Evolutionary conservation across 2,113 vertebrate genomes (phyloP).

Genomic region (Falco punctatus): DNA sequence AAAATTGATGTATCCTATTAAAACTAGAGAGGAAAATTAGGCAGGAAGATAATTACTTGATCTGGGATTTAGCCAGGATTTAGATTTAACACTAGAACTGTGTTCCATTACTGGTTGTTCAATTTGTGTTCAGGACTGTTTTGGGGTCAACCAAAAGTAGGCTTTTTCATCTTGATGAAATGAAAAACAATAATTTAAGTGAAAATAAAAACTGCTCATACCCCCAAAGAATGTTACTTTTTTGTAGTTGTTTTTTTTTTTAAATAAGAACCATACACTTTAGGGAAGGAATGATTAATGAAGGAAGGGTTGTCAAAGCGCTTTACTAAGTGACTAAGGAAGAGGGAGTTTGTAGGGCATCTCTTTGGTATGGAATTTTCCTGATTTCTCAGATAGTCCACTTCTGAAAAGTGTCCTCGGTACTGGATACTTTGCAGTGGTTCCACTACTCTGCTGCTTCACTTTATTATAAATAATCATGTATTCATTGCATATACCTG

Average conservation of each 20-base stretch:
- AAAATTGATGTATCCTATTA: neutral
- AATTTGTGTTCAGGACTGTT: neutral
- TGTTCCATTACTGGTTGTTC: neutral
- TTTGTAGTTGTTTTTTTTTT: neutral
- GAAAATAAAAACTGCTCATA: neutral
- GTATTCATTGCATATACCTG: neutral
- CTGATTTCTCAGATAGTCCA: neutral
- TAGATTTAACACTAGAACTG: neutral
- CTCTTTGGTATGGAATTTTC: neutral
- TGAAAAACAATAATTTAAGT: neutral
- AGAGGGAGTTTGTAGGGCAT: neutral
- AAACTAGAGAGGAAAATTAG: neutral
- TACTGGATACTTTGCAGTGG: neutral
- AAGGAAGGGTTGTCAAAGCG: neutral
- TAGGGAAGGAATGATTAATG: neutral
- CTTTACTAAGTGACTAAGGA: neutral
- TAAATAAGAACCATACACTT: neutral
- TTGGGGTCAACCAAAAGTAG: neutral
- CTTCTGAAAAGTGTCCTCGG: neutral
- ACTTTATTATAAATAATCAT: neutral
- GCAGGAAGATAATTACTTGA: neutral
- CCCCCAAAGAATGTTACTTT: neutral
- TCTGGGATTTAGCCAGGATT: neutral
- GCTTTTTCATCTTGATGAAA: neutral
- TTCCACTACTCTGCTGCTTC: neutral